These are phyloP conservation scores for Brotula barbata DNA, from an alignment of 2,797 vertebrate species.

Conservation along the genomic window DNA sequence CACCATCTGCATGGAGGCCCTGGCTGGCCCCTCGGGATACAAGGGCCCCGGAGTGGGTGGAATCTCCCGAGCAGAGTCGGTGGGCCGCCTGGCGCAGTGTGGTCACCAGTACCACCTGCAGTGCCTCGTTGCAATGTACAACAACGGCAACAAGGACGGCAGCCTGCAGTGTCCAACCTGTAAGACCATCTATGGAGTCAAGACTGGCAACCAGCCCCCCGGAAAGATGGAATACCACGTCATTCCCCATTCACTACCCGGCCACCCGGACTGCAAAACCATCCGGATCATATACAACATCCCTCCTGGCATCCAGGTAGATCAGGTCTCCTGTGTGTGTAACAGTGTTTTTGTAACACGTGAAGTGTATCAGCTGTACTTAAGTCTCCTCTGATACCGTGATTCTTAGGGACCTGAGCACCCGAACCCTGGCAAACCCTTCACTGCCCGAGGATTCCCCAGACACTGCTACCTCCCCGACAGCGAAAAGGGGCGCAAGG, in stretches of 20 bases:
- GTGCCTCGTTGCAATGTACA: conserved; percentile 97
- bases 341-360: not conserved
- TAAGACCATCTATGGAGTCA: conserved; percentile 96
- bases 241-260: conserved; percentile 93
- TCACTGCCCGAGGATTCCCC: conserved; percentile 94
- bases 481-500: conserved; percentile 93
- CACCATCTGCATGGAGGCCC: conserved; percentile 94
- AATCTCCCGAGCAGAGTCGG: conserved; percentile 83
- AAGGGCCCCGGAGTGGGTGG: conserved; percentile 85
- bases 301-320: conserved; percentile 94
- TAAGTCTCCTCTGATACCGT: conserved; percentile 6
- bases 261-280: conserved; percentile 93
- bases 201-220: conserved; percentile 95
- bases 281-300: conserved; percentile 98
- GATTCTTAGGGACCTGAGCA: conserved; percentile 87
- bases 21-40: conserved; percentile 89
- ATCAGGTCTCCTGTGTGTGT: not conserved
- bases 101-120: conserved; percentile 93
- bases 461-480: conserved; percentile 95
- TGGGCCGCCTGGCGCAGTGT: conserved; percentile 89
- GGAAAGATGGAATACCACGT: conserved; percentile 99
- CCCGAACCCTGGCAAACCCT: conserved; percentile 92
- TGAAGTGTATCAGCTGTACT: not conserved
- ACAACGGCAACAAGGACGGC: conserved; percentile 97
- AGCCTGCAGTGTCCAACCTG: conserved; percentile 97